A percentile compares a stretch with the other conserved stretches of the same genome.
phyloP scores from a whole-genome alignment of 2,888 invertebrate species.

The Serrognathus titanus region DNA sequence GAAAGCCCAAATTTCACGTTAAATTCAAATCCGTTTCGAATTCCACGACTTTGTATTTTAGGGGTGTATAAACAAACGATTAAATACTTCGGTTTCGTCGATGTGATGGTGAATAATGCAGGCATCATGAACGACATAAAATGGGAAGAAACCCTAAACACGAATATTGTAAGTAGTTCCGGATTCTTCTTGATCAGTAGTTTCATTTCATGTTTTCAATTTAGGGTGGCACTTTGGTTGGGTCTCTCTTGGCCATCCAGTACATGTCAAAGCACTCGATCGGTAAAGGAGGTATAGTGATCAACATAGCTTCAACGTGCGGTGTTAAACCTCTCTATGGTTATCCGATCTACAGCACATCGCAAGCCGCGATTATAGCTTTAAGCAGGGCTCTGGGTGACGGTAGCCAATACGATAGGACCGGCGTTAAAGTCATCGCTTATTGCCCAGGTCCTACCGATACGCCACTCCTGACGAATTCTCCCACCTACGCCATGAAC shows the following conservation, averaged over 20 bases:
- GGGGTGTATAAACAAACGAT: slow-evolving; percentile 49
- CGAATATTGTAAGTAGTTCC: slow-evolving; percentile 37
- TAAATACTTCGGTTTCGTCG: slow-evolving; percentile 48
- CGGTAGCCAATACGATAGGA: slow-evolving; percentile 46
- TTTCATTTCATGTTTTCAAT: slow-evolving; percentile 17
- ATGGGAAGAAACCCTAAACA: slow-evolving; percentile 68
- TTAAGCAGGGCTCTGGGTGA: slow-evolving; percentile 36
- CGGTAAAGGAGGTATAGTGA: slow-evolving; percentile 59
- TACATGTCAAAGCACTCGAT: slow-evolving; percentile 57
- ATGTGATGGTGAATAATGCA: slow-evolving; percentile 68
- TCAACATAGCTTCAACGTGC: slow-evolving; percentile 61
- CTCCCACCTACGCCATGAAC: slow-evolving; percentile 34
- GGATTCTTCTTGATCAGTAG: no score
- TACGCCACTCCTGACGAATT: slow-evolving; percentile 42
- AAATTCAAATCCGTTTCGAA: not conserved
- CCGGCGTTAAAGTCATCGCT: slow-evolving; percentile 49
- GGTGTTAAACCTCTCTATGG: slow-evolving; percentile 53
- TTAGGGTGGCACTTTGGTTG: slow-evolving; percentile 45
- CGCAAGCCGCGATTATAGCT: slow-evolving; percentile 38
- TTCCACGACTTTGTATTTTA: slow-evolving; percentile 25
- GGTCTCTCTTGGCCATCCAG: slow-evolving; percentile 53
- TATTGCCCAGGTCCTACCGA: slow-evolving; percentile 56
- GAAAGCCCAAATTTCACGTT: no score
- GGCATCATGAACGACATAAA: slow-evolving; percentile 74
- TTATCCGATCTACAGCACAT: slow-evolving; percentile 58